These are phyloP conservation scores for Carapus acus DNA, from an alignment of 2,797 vertebrate species.

Conservation along the genomic window DNA sequence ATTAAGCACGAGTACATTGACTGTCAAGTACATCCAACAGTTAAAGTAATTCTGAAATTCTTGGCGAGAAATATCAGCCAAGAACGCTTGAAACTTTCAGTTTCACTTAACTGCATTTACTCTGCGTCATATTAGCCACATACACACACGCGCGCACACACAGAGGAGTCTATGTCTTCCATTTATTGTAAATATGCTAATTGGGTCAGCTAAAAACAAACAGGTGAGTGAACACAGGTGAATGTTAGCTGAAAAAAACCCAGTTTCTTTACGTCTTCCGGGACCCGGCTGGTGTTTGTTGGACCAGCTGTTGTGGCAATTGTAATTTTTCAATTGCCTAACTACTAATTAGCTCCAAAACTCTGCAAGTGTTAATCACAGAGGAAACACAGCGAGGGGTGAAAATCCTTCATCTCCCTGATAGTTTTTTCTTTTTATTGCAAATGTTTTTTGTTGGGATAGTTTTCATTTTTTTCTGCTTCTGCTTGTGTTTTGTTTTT, in stretches of 20 bases:
- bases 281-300: constrained; percentile 4
- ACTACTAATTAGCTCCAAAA: constrained; percentile 7
- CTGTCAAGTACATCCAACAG: no score
- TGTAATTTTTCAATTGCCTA: constrained; percentile 1
- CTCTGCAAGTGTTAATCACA: constrained; percentile 14
- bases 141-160: no score
- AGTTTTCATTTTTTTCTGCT: constrained; percentile 20
- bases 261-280: neutral
- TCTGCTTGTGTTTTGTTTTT: no score
- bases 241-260: no score
- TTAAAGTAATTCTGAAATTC: no score
- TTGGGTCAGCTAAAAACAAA: neutral
- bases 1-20: no score
- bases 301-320: neutral
- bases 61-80: no score
- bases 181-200: constrained; percentile 1
- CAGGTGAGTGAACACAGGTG: neutral
- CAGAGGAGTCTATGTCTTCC: neutral
- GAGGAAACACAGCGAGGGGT: constrained; percentile 8
- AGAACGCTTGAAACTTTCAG: no score
- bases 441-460: no score
- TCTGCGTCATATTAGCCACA: neutral
- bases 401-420: neutral
- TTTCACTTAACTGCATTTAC: neutral
- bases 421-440: no score